Base-by-base conservation (phyloP, 2,797 vertebrate species). In the Pelodytes ibericus region DNA sequence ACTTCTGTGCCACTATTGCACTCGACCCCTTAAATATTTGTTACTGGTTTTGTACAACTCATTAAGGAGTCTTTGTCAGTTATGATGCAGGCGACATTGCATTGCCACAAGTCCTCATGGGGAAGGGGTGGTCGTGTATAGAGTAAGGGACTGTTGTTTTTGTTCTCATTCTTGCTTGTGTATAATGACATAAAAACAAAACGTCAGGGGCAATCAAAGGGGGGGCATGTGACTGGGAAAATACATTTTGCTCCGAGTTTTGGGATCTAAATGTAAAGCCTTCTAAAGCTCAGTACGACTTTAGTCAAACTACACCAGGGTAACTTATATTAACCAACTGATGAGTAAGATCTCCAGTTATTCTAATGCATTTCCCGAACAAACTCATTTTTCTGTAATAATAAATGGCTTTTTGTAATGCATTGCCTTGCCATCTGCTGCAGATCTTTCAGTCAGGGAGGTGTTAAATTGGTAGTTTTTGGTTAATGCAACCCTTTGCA, bases 401-500 rank as follows among this genome's bases (percentile, higher is more conserved):
- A n/a, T n/a, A n/a, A n/a, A 39, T 8, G 36, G 15, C 1, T 39
- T 39, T 13, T 13, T 8, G 36, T 13, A 7, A 39, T 1, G 36
- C 36, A 7, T 39, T 13, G 36, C 36, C 7, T 39, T 7, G 49
- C 11, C n/a, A 24, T 22, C n/a, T 53, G 22, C 49, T 53, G 49
- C 49, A 53, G 49, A 11, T 22, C 20, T 22, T 53, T 4, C 49
- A 11, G 49, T 5, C 3, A 7, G n/a, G 49, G 11, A 53, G 49
- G 49, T 13, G 49, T 53, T 53, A 22, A 53, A 22, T 30, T 16
- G 36, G 8, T 68, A 20, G 18, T 71, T 36, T 26, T 53, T n/a
- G 47, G 29, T 25, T 24, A 26, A 13, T 27, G 80, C 72, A 57
- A 4, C 15, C 72, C 80, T 7, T 22, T 41, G 71, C 22, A 56